Percentiles rank a stretch among this genome's conserved stretches.
These are phyloP conservation scores for Oncopeltus fasciatus DNA, from an alignment of 1,140 invertebrate species.

Conservation along the genomic window DNA sequence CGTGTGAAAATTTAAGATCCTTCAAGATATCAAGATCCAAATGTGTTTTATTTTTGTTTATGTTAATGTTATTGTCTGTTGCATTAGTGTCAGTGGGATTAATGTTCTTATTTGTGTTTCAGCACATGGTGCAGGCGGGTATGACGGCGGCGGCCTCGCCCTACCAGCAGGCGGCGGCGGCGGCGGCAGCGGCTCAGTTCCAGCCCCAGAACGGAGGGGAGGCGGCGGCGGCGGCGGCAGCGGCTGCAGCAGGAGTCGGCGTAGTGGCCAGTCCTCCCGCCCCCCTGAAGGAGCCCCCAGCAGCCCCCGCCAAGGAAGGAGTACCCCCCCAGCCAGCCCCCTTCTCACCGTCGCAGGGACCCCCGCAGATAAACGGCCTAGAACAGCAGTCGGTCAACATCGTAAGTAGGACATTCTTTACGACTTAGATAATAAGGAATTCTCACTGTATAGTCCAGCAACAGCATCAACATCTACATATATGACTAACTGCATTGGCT, in stretches of 20 bases:
- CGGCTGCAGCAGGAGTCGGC: conserved; percentile 34
- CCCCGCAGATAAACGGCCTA: conserved; percentile 31
- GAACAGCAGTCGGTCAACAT: conserved; percentile 34
- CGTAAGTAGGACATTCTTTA: conserved; percentile 22
- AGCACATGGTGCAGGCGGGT: conserved; percentile 91
- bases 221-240: conserved; percentile 32
- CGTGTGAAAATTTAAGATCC: too few species aligned
- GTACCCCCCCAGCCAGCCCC: conserved; percentile 24
- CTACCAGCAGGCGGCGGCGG: conserved; percentile 36
- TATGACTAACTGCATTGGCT: background rate
- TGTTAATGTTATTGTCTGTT: too few species aligned
- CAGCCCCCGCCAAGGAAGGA: conserved; percentile 31
- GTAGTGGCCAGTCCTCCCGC: conserved; percentile 32
- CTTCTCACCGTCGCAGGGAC: conserved; percentile 26
- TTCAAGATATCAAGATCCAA: too few species aligned
- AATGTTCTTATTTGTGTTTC: conserved; percentile 36
- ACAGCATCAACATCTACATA: background rate
- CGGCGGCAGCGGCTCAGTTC: conserved; percentile 49
- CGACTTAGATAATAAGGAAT: too few species aligned
- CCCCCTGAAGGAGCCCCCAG: conserved; percentile 29
- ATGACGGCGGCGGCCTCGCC: conserved; percentile 55
- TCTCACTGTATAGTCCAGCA: background rate
- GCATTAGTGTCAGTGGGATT: too few species aligned
- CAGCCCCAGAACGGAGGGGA: conserved; percentile 45
- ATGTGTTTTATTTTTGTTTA: too few species aligned